Percentiles rank a stretch among this genome's conserved stretches.
Conservation (phyloP, 2,888 invertebrate species). For the Oligia strigilis region DNA sequence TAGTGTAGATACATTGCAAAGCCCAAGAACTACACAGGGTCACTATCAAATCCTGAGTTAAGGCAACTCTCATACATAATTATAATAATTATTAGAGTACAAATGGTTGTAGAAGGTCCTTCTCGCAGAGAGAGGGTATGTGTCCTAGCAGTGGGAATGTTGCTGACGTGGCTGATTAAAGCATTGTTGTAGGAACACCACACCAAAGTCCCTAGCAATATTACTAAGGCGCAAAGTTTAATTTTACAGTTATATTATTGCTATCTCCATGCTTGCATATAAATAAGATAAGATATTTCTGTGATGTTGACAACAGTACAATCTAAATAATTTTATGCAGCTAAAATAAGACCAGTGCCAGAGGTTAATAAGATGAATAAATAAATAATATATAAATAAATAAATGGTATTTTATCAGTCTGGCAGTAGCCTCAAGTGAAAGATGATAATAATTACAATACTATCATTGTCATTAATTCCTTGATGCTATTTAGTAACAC, state of each 20-base stretch:
- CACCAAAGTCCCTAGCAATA: neutral
- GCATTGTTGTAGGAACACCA: neutral
- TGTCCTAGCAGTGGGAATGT: too few species aligned
- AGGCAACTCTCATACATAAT: neutral
- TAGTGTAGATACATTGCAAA: too few species aligned
- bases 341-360: conserved; percentile 14
- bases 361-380: conserved; percentile 23
- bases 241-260: neutral
- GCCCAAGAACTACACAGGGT: neutral
- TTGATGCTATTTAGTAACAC: neutral
- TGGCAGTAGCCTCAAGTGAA: conserved; percentile 1
- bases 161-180: too few species aligned
- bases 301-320: neutral
- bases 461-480: conserved; percentile 1
- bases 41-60: neutral
- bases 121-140: too few species aligned
- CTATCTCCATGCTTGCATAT: neutral
- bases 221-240: neutral
- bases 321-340: conserved; percentile 14
- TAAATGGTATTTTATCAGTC: conserved; percentile 14
- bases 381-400: too few species aligned
- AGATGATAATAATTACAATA: conserved; percentile 3
- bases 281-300: neutral
- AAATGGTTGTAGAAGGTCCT: too few species aligned
- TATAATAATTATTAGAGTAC: neutral